These are phyloP conservation scores for Pristionchus pacificus DNA, from an alignment of 1,140 invertebrate genomes.

Conservation along the genomic window DNA sequence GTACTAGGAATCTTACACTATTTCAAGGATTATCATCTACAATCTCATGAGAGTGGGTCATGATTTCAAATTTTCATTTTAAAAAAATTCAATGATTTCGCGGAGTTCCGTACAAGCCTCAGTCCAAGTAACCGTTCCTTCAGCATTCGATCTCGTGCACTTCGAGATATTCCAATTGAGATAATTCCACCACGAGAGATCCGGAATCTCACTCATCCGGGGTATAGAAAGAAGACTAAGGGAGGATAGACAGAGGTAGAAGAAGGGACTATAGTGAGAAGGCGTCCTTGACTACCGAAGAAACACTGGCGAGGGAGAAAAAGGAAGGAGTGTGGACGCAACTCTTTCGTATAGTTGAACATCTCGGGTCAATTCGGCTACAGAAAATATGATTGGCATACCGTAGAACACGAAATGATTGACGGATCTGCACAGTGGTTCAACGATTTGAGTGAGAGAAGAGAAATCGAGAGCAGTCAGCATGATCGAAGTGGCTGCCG, in stretches of 20 bases:
- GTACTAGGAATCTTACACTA: too few relatives aligned
- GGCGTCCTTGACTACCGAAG: too few relatives aligned
- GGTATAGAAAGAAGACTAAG: not conserved
- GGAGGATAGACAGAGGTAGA: not conserved
- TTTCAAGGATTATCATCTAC: too few relatives aligned
- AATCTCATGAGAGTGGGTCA: not conserved
- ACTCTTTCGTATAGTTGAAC: too few relatives aligned
- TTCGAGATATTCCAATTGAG: constrained; percentile 47
- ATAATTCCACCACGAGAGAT: constrained; percentile 48
- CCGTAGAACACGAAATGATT: constrained; percentile 15
- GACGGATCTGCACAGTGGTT: constrained; percentile 20
- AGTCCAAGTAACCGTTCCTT: constrained; percentile 43
- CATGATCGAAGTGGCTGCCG: constrained; percentile 18
- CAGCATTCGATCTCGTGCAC: constrained; percentile 38
- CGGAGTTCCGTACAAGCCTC: constrained; percentile 45
- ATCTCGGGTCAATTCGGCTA: too few relatives aligned
- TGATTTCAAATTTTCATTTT: constrained; percentile 8
- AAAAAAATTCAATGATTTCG: too few relatives aligned
- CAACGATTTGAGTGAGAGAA: constrained; percentile 17
- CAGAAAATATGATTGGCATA: not conserved
- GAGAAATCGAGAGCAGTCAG: constrained; percentile 22
- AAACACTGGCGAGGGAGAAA: not conserved
- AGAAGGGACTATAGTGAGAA: not conserved
- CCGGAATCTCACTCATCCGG: constrained; percentile 20
- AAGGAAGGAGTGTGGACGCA: not conserved